phyloP scores from a whole-genome alignment of 2,113 vertebrate genomes.

The Suricata suricatta region DNA sequence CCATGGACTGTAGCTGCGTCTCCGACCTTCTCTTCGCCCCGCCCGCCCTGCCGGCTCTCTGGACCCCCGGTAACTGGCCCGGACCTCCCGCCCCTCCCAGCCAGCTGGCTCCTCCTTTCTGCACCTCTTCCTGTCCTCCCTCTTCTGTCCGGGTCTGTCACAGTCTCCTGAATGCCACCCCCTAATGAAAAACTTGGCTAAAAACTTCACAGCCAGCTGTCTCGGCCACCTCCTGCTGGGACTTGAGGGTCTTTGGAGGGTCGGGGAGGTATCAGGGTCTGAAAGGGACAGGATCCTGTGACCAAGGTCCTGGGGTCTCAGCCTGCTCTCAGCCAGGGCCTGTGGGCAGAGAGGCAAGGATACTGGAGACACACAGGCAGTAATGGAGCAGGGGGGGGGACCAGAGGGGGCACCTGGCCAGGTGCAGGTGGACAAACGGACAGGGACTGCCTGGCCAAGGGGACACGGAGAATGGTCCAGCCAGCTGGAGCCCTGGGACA shows the following conservation, averaged over 20 bases:
- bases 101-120: not conserved
- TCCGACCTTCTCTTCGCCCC: constrained; percentile 93
- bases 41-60: constrained; percentile 92
- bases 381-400: not conserved
- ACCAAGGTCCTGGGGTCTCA: not conserved
- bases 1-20: constrained; percentile 96
- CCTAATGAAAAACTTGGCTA: constrained; percentile 62
- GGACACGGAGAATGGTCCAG: not conserved
- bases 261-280: not conserved
- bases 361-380: not conserved
- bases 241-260: not conserved
- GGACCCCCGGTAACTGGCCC: constrained; percentile 92
- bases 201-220: constrained; percentile 59
- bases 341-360: not conserved
- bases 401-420: not conserved
- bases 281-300: not conserved
- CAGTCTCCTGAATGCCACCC: not conserved
- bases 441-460: not conserved
- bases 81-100: not conserved
- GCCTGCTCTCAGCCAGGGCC: not conserved
- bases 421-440: not conserved
- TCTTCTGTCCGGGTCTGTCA: not conserved
- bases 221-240: constrained; percentile 44
- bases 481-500: not conserved
- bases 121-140: not conserved